phyloP scores from a whole-genome alignment of 1,140 invertebrate genomes.

The Epicauta chinensis region DNA sequence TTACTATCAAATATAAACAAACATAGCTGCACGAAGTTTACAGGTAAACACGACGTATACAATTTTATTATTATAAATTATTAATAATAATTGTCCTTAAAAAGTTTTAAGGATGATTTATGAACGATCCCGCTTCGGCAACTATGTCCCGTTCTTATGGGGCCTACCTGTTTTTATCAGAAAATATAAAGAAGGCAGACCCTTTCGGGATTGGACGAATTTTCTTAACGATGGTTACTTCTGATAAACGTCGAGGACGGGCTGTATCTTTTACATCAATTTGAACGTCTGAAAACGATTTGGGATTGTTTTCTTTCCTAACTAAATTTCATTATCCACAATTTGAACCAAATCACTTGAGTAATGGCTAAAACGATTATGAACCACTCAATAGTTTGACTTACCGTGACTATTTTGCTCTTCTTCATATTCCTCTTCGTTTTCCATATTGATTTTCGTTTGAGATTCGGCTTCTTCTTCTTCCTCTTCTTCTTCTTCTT shows the following conservation, averaged over 20 bases:
- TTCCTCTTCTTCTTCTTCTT: conserved; percentile 61
- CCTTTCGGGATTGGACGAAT: conserved; percentile 91
- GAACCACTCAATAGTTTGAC: conserved; percentile 12
- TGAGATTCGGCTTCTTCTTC: conserved; percentile 64
- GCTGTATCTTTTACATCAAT: conserved; percentile 51
- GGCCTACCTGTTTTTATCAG: conserved; percentile 80
- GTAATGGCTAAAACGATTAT: conserved; percentile 8
- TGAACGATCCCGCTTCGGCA: conserved; percentile 35
- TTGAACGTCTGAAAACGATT: conserved; percentile 44
- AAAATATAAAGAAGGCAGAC: conserved; percentile 94
- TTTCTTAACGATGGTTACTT: conserved; percentile 79
- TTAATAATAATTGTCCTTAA: background rate
- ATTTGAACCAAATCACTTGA: background rate
- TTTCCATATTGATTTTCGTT: conserved; percentile 58
- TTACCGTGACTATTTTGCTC: conserved; percentile 48
- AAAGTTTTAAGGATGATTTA: too few relatives aligned
- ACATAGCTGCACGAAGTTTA: conserved; percentile 40
- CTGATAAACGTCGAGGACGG: conserved; percentile 84
- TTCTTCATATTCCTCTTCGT: conserved; percentile 52
- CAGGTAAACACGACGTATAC: background rate
- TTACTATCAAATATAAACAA: conserved; percentile 36
- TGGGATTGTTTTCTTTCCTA: conserved; percentile 27
- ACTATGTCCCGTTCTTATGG: conserved; percentile 33
- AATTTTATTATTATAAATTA: background rate
- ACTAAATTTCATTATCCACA: conserved; percentile 12